Conservation (phyloP, 2,888 invertebrate genomes). For the Tigriopus californicus region DNA sequence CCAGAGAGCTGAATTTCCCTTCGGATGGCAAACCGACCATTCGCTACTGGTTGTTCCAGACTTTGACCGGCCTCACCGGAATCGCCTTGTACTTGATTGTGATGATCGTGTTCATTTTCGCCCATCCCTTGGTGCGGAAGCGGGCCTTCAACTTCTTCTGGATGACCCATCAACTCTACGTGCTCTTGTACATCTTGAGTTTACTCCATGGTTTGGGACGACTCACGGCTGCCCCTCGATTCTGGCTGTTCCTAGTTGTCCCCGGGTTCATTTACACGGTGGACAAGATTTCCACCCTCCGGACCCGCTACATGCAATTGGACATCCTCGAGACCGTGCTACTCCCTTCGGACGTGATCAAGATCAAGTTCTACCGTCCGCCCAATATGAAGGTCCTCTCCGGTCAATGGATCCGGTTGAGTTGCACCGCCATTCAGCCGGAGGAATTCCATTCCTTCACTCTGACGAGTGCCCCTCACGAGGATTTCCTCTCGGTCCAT, state of each 20-base stretch:
- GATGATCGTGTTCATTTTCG: slow-evolving; percentile 90
- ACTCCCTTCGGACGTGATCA: slow-evolving; percentile 79
- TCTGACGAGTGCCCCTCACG: slow-evolving; percentile 83
- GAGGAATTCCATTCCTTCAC: slow-evolving; percentile 91
- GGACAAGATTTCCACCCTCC: slow-evolving; percentile 76
- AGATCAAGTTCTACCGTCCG: slow-evolving; percentile 83
- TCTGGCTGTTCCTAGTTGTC: slow-evolving; percentile 83
- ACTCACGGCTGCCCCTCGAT: slow-evolving; percentile 71
- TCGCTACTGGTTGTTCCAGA: slow-evolving; percentile 86
- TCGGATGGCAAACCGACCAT: slow-evolving; percentile 87
- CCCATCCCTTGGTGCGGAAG: slow-evolving; percentile 75
- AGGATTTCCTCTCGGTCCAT: slow-evolving; percentile 81
- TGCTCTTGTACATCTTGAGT: slow-evolving; percentile 62
- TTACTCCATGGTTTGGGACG: slow-evolving; percentile 77
- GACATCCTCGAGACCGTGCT: slow-evolving; percentile 85
- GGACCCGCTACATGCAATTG: slow-evolving; percentile 74
- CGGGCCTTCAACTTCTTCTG: slow-evolving; percentile 90
- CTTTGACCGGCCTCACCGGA: slow-evolving; percentile 73
- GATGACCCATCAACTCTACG: slow-evolving; percentile 75
- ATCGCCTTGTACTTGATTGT: slow-evolving; percentile 71
- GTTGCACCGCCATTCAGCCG: slow-evolving; percentile 70
- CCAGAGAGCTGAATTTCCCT: slow-evolving; percentile 78
- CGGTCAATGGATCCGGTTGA: slow-evolving; percentile 82
- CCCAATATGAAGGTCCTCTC: slow-evolving; percentile 75
- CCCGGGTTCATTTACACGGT: slow-evolving; percentile 73